Base-by-base conservation (phyloP, 2,797 vertebrate genomes). In the Enteromius fasciolatus region DNA sequence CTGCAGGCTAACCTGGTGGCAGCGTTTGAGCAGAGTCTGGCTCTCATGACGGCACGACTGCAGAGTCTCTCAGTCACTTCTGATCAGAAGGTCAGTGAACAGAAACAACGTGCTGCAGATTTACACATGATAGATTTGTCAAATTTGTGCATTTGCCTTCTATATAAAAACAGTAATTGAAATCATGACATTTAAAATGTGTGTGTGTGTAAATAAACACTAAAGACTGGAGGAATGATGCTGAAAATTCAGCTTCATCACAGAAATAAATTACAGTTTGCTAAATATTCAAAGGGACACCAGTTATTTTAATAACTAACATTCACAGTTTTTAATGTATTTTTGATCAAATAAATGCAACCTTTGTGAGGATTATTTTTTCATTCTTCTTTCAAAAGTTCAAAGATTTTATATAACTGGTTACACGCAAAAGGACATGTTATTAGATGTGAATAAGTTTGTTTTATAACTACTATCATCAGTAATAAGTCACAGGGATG, bases 11-110 rank as follows among this genome's bases (percentile, higher is more conserved):
- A 99, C 88, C 92, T 99, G 86, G 98, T 99, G 12, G 98, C 98
- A 0, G 98, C 98, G 1, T 99, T 99, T 0, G 98, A 99, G 88
- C 98, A 99, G 94, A 99, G 98, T 89, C 93, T 99, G 88, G 96
- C 97, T 15, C 94, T 97, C 90, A 99, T 99, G 98, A 99, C 98
- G 0, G 97, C 97, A 23, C 97, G 98, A 36, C 95, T 99, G 66
- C 96, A 98, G 87, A 96, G 94, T 63, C 93, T 99, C 87, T 98
- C 98, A 0, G 96, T 96, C 88, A 98, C 94, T 0, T 97, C 98
- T 0, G 97, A 98, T 1, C 96, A 98, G 88, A 99, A 99, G 97
- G 98, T 59, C 89, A 80, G 82, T 44, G 14, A 7, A 25, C 25
- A 36, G 39, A 48, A 61, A 78, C 44, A 50, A 23, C 67, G n/a